Conservation (phyloP, 2,888 invertebrate species). For the Galerucella calmariensis region DNA sequence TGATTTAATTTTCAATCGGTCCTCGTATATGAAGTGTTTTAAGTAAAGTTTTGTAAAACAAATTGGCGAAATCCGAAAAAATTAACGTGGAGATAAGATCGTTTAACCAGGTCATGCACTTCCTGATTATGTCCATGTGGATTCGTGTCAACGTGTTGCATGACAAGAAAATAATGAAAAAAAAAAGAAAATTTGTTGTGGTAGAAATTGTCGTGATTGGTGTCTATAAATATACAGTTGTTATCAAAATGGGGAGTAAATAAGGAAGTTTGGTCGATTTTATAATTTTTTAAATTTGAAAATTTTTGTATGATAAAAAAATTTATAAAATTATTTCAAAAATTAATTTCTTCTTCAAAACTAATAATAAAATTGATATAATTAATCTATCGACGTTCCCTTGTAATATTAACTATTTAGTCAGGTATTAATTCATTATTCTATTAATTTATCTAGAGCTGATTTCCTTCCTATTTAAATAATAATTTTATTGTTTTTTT, state of each 20-base stretch:
- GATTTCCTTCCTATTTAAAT: conserved; percentile 16
- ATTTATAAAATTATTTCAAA: too few relatives aligned
- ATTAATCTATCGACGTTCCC: too few relatives aligned
- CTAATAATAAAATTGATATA: too few relatives aligned
- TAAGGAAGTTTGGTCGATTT: too few relatives aligned
- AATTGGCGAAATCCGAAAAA: conserved; percentile 35
- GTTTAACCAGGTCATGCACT: conserved; percentile 40
- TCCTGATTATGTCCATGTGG: conserved; percentile 38
- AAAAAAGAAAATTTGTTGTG: background rate
- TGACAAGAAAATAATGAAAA: conserved; percentile 16
- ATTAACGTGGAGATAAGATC: conserved; percentile 49
- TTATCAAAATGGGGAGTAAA: background rate
- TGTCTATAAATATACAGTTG: background rate
- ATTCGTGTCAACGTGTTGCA: conserved; percentile 40
- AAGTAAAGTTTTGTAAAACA: background rate
- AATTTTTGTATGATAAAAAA: too few relatives aligned
- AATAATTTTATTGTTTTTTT: conserved; percentile 29
- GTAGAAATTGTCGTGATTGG: conserved; percentile 23
- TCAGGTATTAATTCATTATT: conserved; percentile 13
- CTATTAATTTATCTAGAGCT: conserved; percentile 7
- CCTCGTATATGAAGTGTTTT: background rate
- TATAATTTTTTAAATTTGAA: too few relatives aligned
- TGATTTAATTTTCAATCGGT: too few relatives aligned
- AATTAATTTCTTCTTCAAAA: too few relatives aligned
- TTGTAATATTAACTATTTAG: background rate